Evolutionary conservation across 2,888 invertebrate species (phyloP).

Genomic region (Leptopilina drosophilae): DNA sequence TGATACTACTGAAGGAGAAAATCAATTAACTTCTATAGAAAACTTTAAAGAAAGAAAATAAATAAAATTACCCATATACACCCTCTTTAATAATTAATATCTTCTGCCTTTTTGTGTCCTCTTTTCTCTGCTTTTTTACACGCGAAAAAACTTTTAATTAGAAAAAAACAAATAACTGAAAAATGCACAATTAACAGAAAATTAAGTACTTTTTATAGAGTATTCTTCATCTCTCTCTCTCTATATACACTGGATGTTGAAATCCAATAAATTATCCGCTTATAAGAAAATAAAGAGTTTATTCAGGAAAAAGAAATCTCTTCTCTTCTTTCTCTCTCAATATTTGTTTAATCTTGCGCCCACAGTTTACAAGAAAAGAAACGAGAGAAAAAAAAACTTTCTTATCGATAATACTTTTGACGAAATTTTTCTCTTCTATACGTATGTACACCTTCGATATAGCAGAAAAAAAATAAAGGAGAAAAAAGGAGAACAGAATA

Average conservation of each 20-base stretch:
- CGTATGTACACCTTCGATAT: not conserved
- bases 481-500: not conserved
- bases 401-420: slow-evolving; percentile 1
- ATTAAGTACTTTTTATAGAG: too few species aligned
- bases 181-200: too few species aligned
- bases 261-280: not conserved
- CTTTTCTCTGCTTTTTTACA: too few species aligned
- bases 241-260: not conserved
- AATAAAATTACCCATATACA: too few species aligned
- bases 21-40: too few species aligned
- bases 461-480: not conserved
- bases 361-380: not conserved
- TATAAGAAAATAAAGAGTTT: not conserved
- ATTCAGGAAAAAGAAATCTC: slow-evolving; percentile 24
- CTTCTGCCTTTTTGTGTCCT: too few species aligned
- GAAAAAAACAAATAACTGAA: too few species aligned
- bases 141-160: too few species aligned
- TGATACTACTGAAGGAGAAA: too few species aligned
- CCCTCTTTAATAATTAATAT: too few species aligned
- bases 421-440: slow-evolving; percentile 14
- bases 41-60: too few species aligned
- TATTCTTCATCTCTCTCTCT: not conserved
- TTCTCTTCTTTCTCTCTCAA: slow-evolving; percentile 1
- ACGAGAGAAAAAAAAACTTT: slow-evolving; percentile 4
- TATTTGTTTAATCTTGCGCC: not conserved